Evolutionary conservation across 2,113 vertebrate genomes (phyloP).

Genomic region (Tragelaphus scriptus): DNA sequence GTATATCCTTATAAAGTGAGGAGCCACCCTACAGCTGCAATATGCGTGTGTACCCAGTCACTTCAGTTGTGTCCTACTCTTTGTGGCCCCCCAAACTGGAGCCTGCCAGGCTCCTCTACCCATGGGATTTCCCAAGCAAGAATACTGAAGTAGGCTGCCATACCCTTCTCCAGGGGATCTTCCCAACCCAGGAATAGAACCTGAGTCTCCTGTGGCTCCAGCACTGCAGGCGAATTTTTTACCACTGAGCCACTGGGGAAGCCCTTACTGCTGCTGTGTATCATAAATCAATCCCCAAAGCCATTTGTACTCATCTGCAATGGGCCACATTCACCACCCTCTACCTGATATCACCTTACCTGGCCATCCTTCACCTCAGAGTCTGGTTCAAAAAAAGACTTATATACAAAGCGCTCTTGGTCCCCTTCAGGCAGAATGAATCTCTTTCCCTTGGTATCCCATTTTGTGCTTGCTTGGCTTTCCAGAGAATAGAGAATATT

Average conservation of each 20-base stretch:
- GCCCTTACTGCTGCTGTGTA: not conserved
- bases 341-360: not conserved
- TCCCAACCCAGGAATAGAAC: not conserved
- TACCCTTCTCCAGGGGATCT: not conserved
- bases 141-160: not conserved
- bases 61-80: not conserved
- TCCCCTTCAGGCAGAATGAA: not conserved
- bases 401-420: not conserved
- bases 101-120: not conserved
- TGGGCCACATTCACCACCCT: not conserved
- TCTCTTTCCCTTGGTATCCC: not conserved
- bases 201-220: not conserved
- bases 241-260: not conserved
- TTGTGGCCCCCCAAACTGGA: not conserved
- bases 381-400: not conserved
- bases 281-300: not conserved
- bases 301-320: not conserved
- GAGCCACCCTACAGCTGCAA: not conserved
- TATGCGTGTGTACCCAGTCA: accelerated
- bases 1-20: not conserved
- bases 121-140: not conserved
- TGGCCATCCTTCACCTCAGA: not conserved
- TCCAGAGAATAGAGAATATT: not conserved
- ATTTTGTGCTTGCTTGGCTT: not conserved
- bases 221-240: not conserved